Evolutionary conservation across 2,888 invertebrate species (phyloP).

Genomic region (Lingula anatina): DNA sequence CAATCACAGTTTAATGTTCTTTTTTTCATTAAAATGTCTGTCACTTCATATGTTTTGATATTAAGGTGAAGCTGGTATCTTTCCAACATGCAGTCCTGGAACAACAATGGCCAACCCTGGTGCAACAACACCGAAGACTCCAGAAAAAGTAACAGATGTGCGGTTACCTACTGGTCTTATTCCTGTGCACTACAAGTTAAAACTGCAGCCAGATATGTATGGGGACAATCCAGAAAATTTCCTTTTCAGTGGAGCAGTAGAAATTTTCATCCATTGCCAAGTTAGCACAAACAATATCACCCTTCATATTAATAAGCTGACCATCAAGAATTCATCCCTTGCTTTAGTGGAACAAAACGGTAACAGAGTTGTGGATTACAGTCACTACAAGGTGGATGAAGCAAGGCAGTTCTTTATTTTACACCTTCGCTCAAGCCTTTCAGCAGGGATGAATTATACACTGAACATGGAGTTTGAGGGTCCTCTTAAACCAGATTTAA

Average conservation of each 20-base stretch:
- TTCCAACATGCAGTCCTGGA: too few relatives aligned
- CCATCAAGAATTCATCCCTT: constrained; percentile 11
- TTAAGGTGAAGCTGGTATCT: too few relatives aligned
- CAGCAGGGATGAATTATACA: constrained; percentile 61
- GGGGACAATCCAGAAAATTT: constrained; percentile 21
- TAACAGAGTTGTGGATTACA: too few relatives aligned
- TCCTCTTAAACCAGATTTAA: constrained; percentile 57
- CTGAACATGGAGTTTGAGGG: constrained; percentile 69
- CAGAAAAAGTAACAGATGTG: constrained; percentile 17
- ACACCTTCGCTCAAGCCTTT: constrained; percentile 59
- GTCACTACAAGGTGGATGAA: too few relatives aligned
- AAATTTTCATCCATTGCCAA: constrained; percentile 18
- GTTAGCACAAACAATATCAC: constrained; percentile 21
- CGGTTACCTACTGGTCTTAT: constrained; percentile 26
- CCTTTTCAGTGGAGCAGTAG: constrained; percentile 26
- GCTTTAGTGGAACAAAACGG: constrained; percentile 8
- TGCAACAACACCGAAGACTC: too few relatives aligned
- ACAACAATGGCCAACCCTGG: too few relatives aligned
- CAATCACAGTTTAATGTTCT: too few relatives aligned
- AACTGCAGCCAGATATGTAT: constrained; percentile 33
- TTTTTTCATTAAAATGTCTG: too few relatives aligned
- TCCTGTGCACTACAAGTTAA: constrained; percentile 29
- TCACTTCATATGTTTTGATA: too few relatives aligned
- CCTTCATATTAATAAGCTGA: constrained; percentile 25
- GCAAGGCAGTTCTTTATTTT: constrained; percentile 54